Percentiles rank a stretch among this genome's conserved stretches.
Conservation (phyloP, 2,888 invertebrate species). For the Brachypterus glaber region DNA sequence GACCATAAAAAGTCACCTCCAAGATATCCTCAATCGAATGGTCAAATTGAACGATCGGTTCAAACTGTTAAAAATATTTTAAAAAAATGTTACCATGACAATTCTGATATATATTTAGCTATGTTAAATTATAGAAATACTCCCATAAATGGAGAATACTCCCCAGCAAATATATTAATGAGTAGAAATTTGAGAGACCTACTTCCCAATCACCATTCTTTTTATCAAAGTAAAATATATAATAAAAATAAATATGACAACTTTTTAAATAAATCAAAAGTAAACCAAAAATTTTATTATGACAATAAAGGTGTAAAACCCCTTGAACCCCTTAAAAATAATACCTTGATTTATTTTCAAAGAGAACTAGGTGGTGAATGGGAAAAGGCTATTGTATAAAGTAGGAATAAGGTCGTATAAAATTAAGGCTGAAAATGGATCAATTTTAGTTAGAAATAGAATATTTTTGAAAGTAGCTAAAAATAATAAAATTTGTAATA, state of each 20-base stretch:
- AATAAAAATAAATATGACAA: conserved; percentile 6
- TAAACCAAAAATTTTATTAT: conserved; percentile 4
- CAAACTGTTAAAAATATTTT: too few species aligned
- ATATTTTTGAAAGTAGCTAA: conserved; percentile 8
- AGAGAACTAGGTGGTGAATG: conserved; percentile 4
- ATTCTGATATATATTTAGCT: too few species aligned
- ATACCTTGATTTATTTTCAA: conserved; percentile 4
- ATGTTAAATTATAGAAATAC: too few species aligned
- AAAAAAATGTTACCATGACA: too few species aligned
- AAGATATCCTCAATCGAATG: background rate
- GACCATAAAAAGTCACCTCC: background rate
- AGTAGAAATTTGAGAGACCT: conserved; percentile 19
- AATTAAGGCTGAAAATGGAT: conserved; percentile 6
- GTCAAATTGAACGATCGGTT: background rate
- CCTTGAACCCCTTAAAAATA: background rate
- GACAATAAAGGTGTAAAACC: conserved; percentile 3
- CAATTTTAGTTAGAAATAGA: conserved; percentile 8
- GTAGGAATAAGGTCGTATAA: conserved; percentile 4
- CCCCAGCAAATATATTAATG: conserved; percentile 21
- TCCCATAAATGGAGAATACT: too few species aligned
- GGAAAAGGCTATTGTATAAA: conserved; percentile 5
- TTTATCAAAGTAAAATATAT: conserved; percentile 5
- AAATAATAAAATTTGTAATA: background rate
- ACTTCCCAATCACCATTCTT: conserved; percentile 5
- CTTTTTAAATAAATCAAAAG: background rate